A percentile compares a stretch with the other conserved stretches of the same genome.
phyloP scores from a whole-genome alignment of 2,888 invertebrate genomes.

The Eumacrocentrus americanus region DNA sequence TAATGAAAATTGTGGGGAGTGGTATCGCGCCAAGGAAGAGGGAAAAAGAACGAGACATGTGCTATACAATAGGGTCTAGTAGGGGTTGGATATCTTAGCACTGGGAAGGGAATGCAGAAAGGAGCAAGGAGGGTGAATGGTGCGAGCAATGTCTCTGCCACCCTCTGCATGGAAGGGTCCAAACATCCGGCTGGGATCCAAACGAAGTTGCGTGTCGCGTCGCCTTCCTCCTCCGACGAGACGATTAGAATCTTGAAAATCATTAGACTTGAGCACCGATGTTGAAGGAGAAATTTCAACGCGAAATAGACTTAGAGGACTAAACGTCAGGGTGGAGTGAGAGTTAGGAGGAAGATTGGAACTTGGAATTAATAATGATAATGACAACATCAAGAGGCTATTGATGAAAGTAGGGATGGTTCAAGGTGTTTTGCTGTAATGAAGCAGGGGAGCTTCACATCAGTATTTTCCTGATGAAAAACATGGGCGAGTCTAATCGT shows the following conservation, averaged over 20 bases:
- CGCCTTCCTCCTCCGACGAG: no score
- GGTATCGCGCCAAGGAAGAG: conserved; percentile 11
- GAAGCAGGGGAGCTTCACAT: conserved; percentile 22
- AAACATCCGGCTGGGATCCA: conserved; percentile 27
- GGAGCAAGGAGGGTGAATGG: not conserved
- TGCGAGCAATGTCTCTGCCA: conserved; percentile 6
- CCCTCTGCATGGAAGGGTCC: conserved; percentile 18
- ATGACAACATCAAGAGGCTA: conserved; percentile 30
- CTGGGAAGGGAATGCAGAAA: conserved; percentile 29
- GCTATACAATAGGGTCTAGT: conserved; percentile 9
- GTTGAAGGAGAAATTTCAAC: conserved; percentile 20
- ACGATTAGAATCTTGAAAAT: conserved; percentile 56
- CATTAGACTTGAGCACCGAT: conserved; percentile 43
- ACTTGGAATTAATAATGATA: conserved; percentile 43
- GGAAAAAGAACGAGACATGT: conserved; percentile 6
- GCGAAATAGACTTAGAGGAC: no score
- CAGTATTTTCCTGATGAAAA: no score
- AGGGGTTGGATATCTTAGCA: conserved; percentile 3
- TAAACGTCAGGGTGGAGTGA: no score
- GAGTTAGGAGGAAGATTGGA: conserved; percentile 34
- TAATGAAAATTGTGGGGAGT: conserved; percentile 45
- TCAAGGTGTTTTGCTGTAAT: conserved; percentile 43
- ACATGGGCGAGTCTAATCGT: no score
- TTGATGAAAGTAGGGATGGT: conserved; percentile 27
- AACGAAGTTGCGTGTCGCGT: conserved; percentile 43